Conservation (phyloP, 2,888 invertebrate genomes). For the Trachelus troglodyta region DNA sequence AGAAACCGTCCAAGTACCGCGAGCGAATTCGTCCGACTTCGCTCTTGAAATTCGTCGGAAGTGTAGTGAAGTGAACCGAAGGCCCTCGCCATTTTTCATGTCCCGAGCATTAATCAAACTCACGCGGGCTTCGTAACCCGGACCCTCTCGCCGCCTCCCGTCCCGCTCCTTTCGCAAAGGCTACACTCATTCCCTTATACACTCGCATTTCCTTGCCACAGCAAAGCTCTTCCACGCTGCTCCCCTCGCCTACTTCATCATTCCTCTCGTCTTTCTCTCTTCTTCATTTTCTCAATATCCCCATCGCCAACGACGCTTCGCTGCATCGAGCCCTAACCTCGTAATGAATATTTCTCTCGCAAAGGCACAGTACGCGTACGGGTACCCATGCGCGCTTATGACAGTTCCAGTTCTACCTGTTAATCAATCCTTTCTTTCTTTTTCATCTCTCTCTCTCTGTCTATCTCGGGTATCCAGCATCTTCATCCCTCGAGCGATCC, state of each 20-base stretch:
- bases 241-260: background rate
- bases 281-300: background rate
- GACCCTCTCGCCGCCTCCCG: background rate
- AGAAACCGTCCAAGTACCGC: background rate
- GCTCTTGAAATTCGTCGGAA: slow-evolving; percentile 23
- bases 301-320: background rate
- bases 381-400: background rate
- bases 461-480: background rate
- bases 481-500: background rate
- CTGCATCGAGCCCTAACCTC: slow-evolving; percentile 22
- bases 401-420: background rate
- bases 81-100: slow-evolving; percentile 50
- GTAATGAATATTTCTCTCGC: slow-evolving; percentile 27
- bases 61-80: slow-evolving; percentile 27
- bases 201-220: background rate
- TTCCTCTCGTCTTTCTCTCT: background rate
- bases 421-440: background rate
- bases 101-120: slow-evolving; percentile 55
- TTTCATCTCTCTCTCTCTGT: background rate
- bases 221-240: background rate
- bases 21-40: slow-evolving; percentile 19
- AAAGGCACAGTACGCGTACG: background rate
- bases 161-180: background rate
- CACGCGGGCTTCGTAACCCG: background rate
- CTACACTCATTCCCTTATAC: background rate